Percentiles rank a stretch among this genome's conserved stretches.
phyloP scores from a whole-genome alignment of 2,113 vertebrate genomes.

The Erythrocebus patas region DNA sequence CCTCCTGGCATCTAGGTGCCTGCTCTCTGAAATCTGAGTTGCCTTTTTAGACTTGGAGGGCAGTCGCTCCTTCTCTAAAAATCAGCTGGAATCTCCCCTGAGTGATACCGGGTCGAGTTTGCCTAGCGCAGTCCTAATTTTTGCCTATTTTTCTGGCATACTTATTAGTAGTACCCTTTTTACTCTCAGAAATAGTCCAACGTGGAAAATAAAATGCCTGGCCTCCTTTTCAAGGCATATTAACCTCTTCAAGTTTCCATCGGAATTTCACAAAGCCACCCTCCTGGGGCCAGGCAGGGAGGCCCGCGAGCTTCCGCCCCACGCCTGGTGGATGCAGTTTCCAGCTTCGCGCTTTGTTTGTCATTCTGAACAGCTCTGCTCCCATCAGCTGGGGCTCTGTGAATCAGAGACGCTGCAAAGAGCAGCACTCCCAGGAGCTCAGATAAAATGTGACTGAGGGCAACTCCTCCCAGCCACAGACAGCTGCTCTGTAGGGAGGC shows the following conservation, averaged over 20 bases:
- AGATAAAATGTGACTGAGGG: not conserved
- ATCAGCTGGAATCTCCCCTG: not conserved
- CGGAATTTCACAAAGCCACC: not conserved
- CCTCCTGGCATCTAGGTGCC: not conserved
- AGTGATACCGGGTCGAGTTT: not conserved
- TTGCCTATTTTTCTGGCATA: not conserved
- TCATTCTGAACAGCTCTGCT: not conserved
- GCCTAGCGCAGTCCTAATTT: not conserved
- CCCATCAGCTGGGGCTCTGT: not conserved
- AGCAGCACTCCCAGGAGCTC: not conserved
- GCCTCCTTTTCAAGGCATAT: not conserved
- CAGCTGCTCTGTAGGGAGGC: not conserved
- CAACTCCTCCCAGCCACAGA: not conserved
- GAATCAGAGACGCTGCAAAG: not conserved
- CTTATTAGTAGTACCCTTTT: not conserved
- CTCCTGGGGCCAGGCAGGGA: not conserved
- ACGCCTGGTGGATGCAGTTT: not conserved
- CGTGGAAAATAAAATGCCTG: not conserved
- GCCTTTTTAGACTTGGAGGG: not conserved
- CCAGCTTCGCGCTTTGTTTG: not conserved
- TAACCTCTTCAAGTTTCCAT: not conserved
- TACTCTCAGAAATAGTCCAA: not conserved
- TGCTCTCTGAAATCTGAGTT: not conserved
- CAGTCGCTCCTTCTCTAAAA: not conserved
- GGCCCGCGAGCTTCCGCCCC: not conserved